Evolutionary conservation across 2,797 vertebrate species (phyloP).

Genomic region (Spheniscus humboldti): DNA sequence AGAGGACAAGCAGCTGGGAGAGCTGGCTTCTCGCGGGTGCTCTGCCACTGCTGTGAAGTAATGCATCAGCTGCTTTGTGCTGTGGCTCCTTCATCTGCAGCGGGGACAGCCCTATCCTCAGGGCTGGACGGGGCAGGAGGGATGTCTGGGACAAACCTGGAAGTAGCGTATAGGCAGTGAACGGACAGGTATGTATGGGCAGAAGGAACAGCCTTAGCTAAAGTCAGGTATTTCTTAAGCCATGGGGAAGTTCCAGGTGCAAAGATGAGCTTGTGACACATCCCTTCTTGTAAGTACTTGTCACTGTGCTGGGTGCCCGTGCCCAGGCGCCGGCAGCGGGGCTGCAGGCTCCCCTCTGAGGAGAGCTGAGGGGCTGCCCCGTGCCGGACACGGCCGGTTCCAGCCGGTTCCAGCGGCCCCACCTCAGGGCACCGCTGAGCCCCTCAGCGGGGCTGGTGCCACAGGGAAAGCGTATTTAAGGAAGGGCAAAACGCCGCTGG

Average conservation of each 20-base stretch:
- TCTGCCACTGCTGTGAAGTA: background rate
- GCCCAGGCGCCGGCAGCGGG: accelerated
- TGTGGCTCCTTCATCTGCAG: background rate
- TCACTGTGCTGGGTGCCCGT: accelerated
- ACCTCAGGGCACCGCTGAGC: too few species aligned
- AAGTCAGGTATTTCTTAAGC: background rate
- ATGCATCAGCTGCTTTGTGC: background rate
- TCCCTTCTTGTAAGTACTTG: too few species aligned
- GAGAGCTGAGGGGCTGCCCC: background rate
- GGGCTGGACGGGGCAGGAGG: background rate
- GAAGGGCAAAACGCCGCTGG: background rate
- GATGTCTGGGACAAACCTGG: background rate
- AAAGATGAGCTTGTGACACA: background rate
- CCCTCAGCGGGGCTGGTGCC: background rate
- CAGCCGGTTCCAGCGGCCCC: too few species aligned
- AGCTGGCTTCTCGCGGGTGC: accelerated
- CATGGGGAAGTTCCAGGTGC: background rate
- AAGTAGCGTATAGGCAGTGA: accelerated
- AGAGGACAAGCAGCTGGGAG: background rate
- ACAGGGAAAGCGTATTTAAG: accelerated
- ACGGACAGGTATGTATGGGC: background rate
- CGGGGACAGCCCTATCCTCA: accelerated
- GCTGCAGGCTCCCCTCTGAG: background rate
- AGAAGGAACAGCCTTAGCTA: background rate
- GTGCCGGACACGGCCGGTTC: too few species aligned